A percentile compares a stretch with the other conserved stretches of the same genome.
These are phyloP conservation scores for Andrena marginata DNA, from an alignment of 2,888 invertebrate genomes.

Conservation along the genomic window DNA sequence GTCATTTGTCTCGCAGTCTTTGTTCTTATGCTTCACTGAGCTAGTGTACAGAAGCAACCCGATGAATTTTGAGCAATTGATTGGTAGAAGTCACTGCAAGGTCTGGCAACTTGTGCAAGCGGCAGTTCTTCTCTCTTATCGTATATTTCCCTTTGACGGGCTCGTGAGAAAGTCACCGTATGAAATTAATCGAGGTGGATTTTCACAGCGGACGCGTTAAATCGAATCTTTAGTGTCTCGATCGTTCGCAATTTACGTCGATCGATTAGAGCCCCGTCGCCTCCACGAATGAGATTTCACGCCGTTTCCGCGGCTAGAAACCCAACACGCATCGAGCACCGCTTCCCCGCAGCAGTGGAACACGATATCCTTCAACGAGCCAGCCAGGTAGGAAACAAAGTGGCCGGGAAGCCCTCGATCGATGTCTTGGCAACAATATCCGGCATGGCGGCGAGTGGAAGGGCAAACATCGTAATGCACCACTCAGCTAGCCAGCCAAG, in stretches of 20 bases:
- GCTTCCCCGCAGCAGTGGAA: background rate
- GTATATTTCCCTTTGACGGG: too few relatives aligned
- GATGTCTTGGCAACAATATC: slow-evolving; percentile 30
- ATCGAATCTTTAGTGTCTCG: too few relatives aligned
- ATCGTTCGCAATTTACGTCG: background rate
- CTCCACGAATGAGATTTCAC: background rate
- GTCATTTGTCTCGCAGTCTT: background rate
- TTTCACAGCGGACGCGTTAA: too few relatives aligned
- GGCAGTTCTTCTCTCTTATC: too few relatives aligned
- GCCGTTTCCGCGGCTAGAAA: background rate
- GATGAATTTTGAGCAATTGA: background rate
- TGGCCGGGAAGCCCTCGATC: slow-evolving; percentile 18
- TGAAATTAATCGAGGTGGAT: too few relatives aligned
- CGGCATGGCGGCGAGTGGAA: slow-evolving; percentile 23
- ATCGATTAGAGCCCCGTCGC: background rate
- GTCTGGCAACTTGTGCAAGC: background rate
- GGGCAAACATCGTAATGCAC: slow-evolving; percentile 57
- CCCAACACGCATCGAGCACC: background rate
- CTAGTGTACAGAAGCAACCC: too few relatives aligned
- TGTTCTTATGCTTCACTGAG: background rate
- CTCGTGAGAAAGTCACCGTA: too few relatives aligned
- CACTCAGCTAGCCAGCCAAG: slow-evolving; percentile 30
- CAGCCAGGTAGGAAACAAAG: slow-evolving; percentile 1
- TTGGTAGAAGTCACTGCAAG: background rate
- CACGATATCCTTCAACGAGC: slow-evolving; percentile 10